These are phyloP conservation scores for Agapornis roseicollis DNA, from an alignment of 2,113 vertebrate species.

Conservation along the genomic window DNA sequence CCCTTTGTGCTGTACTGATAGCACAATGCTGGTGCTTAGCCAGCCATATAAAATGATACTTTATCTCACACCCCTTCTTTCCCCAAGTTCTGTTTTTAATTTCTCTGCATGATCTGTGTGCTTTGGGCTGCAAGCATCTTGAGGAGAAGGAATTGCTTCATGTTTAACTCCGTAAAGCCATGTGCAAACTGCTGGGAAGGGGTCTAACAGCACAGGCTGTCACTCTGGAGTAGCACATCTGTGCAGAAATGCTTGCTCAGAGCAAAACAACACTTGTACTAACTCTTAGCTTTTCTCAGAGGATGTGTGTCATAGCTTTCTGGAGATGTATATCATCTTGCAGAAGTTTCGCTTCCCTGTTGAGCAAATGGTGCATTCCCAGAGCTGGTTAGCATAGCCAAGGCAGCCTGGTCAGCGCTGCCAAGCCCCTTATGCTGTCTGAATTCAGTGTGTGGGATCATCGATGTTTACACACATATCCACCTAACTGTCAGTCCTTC, in stretches of 20 bases:
- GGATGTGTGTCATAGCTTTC: background rate
- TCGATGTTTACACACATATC: background rate
- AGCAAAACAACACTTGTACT: background rate
- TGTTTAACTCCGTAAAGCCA: background rate
- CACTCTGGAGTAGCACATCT: background rate
- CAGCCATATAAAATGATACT: background rate
- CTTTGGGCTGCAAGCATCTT: background rate
- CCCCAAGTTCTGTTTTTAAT: background rate
- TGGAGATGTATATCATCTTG: background rate
- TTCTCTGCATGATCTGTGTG: background rate
- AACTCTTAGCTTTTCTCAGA: background rate
- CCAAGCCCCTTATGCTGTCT: background rate
- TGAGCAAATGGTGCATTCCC: background rate
- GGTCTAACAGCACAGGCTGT: background rate
- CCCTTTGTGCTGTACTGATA: background rate
- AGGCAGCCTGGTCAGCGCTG: background rate
- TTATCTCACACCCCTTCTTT: background rate
- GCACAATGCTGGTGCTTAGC: background rate
- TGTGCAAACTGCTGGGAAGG: background rate
- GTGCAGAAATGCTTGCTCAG: background rate
- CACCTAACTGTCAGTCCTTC: background rate
- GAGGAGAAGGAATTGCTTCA: background rate
- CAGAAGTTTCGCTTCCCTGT: background rate
- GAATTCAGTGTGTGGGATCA: background rate
- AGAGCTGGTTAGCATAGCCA: background rate